Evolutionary conservation across 1,140 invertebrate genomes (phyloP).

Genomic region (Drosophila erecta): DNA sequence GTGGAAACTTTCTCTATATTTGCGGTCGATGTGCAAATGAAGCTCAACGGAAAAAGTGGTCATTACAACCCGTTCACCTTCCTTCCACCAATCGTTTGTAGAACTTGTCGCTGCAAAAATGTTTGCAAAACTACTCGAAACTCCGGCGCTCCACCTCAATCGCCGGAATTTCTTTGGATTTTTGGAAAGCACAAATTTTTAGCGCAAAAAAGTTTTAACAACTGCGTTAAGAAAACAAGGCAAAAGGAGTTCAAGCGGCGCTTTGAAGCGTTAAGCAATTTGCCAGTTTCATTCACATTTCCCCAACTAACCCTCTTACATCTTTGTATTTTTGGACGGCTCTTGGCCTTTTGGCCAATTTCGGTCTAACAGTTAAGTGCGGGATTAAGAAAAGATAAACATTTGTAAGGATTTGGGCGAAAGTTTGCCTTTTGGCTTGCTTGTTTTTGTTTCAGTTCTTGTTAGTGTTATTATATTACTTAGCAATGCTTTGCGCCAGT

Average conservation of each 20-base stretch:
- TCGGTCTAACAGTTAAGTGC: slow-evolving; percentile 80
- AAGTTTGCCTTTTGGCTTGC: slow-evolving; percentile 76
- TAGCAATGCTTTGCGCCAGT: slow-evolving; percentile 27
- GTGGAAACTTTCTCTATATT: slow-evolving; percentile 53
- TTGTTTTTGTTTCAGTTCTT: slow-evolving; percentile 76
- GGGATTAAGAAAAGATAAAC: slow-evolving; percentile 84
- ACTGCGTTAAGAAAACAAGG: slow-evolving; percentile 78
- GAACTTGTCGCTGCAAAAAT: slow-evolving; percentile 74
- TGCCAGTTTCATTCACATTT: slow-evolving; percentile 73
- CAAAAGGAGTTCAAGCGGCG: slow-evolving; percentile 23
- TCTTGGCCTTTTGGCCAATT: slow-evolving; percentile 61
- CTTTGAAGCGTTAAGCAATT: slow-evolving; percentile 80
- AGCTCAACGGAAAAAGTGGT: slow-evolving; percentile 66
- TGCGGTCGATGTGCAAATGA: slow-evolving; percentile 80
- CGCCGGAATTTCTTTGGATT: slow-evolving; percentile 43
- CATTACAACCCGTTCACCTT: slow-evolving; percentile 26
- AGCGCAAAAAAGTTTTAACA: slow-evolving; percentile 72
- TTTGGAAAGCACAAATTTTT: slow-evolving; percentile 65
- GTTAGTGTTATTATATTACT: slow-evolving; percentile 67
- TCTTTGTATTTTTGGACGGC: neutral
- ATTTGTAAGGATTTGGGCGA: slow-evolving; percentile 83
- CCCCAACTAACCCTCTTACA: slow-evolving; percentile 8
- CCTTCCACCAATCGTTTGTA: slow-evolving; percentile 57
- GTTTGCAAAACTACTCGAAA: slow-evolving; percentile 11
- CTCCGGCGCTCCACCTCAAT: neutral